phyloP scores from a whole-genome alignment of 2,113 vertebrate species.

The Amphilophus citrinellus region DNA sequence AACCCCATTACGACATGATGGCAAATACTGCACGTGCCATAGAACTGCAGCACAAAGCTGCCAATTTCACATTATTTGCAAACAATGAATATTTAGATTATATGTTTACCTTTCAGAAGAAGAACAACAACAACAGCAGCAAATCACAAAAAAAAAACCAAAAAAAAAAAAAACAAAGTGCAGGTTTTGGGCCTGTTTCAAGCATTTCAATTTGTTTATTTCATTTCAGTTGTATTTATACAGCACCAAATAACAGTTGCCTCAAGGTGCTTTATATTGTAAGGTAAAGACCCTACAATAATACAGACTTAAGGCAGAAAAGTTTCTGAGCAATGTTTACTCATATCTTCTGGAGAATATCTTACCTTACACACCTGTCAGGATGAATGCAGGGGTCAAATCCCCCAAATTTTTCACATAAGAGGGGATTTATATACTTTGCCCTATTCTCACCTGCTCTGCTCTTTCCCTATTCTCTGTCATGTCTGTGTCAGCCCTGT shows the following conservation, averaged over 20 bases:
- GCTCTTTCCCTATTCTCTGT: neutral
- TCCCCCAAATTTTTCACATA: no score
- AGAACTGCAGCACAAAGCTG: neutral
- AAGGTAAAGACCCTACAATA: no score
- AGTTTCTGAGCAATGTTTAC: neutral
- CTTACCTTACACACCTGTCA: no score
- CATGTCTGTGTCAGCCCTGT: neutral
- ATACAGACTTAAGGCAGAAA: neutral
- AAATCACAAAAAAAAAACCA: neutral
- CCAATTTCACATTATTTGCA: neutral
- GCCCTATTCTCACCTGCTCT: neutral
- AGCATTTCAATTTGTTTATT: no score
- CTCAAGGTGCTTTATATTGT: no score
- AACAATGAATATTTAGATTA: neutral
- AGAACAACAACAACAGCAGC: no score
- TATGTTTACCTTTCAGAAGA: neutral
- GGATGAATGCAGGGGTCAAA: no score
- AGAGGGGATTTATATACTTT: no score
- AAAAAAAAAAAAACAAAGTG: neutral
- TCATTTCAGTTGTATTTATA: no score
- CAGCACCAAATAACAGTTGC: no score
- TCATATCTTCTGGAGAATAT: no score
- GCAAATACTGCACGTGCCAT: neutral
- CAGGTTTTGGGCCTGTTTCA: neutral
- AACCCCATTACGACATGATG: no score